Base-by-base conservation (phyloP, 2,888 invertebrate species). In the Alitta virens region DNA sequence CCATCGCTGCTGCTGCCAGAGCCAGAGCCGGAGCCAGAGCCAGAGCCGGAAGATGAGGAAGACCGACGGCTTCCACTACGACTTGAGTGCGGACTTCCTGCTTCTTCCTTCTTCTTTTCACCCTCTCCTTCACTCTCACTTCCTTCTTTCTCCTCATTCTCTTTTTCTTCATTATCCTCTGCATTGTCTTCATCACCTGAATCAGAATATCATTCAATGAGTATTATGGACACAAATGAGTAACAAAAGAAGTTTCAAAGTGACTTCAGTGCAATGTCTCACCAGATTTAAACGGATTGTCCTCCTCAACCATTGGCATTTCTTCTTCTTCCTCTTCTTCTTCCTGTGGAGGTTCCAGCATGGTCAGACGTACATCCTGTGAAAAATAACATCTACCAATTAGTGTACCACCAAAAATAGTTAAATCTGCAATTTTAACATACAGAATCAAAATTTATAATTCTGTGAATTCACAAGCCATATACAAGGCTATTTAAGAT, bases 281-380 rank as follows among this genome's bases (percentile, higher is more conserved):
- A 33, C 33, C 33, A 33, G 33, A 33, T 33, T 33, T 33, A 12
- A 33, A 33, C 7, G 33, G 33, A 33, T 33, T 33, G 12, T 33
- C 33, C 33, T 33, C 33, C 33, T 33, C 33, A 5, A 33, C 33
- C 5, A 33, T 33, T 5, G 33, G 33, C 5, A 33, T 33, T 33
- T 33, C 33, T 33, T 63, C 60, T 70, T 86, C 85, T 68, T 87
- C 87, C 63, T 87, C 87, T 51, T 87, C 87, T 56, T 88, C 87
- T 70, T 88, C 87, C 78, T 89, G 88, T 2, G 90, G 87, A 1
- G 94, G 92, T 79, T 96, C 95, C 27, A 97, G 84, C 79, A 94
- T 92, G 70, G 89, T 90, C 83, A 95, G 91, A 51, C 96, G 74
- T 2, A 75, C 71, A 60, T 81, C 79, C 80, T 81, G 68, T 24